Conservation (phyloP, 2,797 vertebrate species). For the Rhinogobio ventralis region DNA sequence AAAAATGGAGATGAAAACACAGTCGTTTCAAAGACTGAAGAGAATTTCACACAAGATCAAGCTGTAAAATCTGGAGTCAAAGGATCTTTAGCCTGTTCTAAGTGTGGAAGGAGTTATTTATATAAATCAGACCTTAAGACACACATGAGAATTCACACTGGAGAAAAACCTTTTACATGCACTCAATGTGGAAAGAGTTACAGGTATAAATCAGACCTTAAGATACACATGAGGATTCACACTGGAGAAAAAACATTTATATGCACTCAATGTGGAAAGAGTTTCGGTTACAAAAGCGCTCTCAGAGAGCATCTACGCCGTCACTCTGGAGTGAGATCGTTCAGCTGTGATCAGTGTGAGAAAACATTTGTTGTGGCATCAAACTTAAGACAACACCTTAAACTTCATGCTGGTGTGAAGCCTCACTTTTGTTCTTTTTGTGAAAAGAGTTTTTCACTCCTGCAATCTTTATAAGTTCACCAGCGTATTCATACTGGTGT, state of each 20-base stretch:
- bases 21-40: not conserved
- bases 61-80: not conserved
- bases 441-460: not conserved
- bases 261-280: not conserved
- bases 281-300: not conserved
- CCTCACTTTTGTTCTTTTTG: not conserved
- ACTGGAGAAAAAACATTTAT: not conserved
- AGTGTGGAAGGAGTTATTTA: too few species aligned
- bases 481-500: not conserved
- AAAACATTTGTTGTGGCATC: not conserved
- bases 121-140: too few species aligned
- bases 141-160: too few species aligned
- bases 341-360: not conserved
- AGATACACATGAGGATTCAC: not conserved
- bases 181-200: not conserved
- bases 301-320: not conserved
- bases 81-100: not conserved
- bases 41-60: too few species aligned
- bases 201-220: not conserved
- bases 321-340: too few species aligned
- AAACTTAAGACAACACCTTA: not conserved
- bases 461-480: not conserved
- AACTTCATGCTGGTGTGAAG: not conserved
- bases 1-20: not conserved
- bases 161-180: not conserved